Conservation (phyloP, 2,888 invertebrate species). For the Aspidiotus rigidus region DNA sequence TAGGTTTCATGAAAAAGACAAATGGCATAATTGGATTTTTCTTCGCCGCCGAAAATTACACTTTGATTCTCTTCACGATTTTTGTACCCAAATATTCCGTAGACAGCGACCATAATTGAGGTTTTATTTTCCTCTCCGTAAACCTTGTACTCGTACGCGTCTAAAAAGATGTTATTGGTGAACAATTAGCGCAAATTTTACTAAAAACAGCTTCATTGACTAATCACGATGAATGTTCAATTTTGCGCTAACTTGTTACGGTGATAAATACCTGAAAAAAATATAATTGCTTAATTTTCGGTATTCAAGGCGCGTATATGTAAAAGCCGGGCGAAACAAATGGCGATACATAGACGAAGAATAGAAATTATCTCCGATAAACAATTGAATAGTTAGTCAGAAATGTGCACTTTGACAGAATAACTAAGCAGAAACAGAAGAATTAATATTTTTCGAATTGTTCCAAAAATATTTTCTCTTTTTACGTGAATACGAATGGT, state of each 20-base stretch:
- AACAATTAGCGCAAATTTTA: constrained; percentile 3
- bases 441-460: too few relatives aligned
- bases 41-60: constrained; percentile 5
- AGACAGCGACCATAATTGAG: constrained; percentile 12
- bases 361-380: too few relatives aligned
- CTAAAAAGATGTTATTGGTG: constrained; percentile 7
- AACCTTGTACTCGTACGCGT: not conserved
- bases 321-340: too few relatives aligned
- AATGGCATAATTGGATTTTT: constrained; percentile 29
- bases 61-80: constrained; percentile 1
- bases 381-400: too few relatives aligned
- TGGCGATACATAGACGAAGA: too few relatives aligned
- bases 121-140: not conserved
- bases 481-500: too few relatives aligned
- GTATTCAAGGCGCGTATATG: too few relatives aligned
- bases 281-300: too few relatives aligned
- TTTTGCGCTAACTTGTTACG: not conserved
- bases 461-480: too few relatives aligned
- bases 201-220: not conserved
- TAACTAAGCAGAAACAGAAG: too few relatives aligned
- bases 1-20: constrained; percentile 20
- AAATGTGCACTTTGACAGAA: too few relatives aligned
- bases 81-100: constrained; percentile 9
- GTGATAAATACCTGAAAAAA: too few relatives aligned
- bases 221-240: not conserved